Evolutionary conservation across 2,797 vertebrate species (phyloP), one percentile per base, ranked within the genome.

Genomic region (Notolepis coatsorum): DNA sequence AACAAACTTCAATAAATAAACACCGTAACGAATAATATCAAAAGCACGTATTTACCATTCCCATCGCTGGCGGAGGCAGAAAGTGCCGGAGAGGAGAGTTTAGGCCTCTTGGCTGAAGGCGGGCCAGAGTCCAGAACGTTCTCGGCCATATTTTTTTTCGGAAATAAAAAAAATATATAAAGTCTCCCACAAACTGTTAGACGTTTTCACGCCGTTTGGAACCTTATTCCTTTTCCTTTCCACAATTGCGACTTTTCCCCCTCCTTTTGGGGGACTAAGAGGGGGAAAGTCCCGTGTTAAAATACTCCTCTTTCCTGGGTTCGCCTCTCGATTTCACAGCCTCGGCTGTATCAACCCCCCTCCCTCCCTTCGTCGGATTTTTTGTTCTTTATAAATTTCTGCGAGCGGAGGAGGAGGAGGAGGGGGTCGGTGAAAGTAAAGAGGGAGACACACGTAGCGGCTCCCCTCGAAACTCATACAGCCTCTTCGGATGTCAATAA

Each of bases 41-140:
- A 1, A 39, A 57, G 54, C 15, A 76, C n/a, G 80, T 84, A 91
- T 87, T 95, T 86, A 95, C 97, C 97, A 86, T 96, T 97, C 93
- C 96, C 96, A 85, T 99, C 96, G 93, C 96, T 97, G 91, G 96
- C 95, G 80, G 96, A 96, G 84, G 93, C 96, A 86, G 96, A 98
- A 88, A 98, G 96, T 88, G 97, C 95, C 93, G 96, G 97, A 91
- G 96, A 98, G 67, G 96, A 96, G 89, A 98, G 95, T 94, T 98
- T 98, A 95, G 97, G 97, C 95, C 96, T 96, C 95, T 99, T 98
- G 93, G 96, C 96, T 93, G 95, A 97, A 94, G 96, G 95, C 94
- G 97, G 96, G 95, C 97, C 97, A 91, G 89, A 85, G 93, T 99
- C 97, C 95, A 98, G 94, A 94, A 97, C 95, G 95, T 99, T 98